Base-by-base conservation (phyloP, 2,113 vertebrate genomes). In the Australoheros scitulus region DNA sequence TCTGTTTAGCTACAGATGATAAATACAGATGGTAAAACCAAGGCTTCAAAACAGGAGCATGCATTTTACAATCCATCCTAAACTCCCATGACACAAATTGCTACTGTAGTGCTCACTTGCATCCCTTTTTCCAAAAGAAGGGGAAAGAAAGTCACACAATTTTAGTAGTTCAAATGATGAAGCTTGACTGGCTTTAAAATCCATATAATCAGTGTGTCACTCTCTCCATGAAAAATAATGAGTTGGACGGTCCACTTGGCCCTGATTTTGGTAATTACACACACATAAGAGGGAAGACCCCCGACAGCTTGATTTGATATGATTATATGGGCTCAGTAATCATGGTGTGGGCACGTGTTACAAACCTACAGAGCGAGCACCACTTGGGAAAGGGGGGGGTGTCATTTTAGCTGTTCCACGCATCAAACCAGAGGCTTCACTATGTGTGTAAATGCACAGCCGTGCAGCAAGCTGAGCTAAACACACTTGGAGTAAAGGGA, bases 191-290 rank as follows among this genome's bases (percentile, higher is more conserved):
- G 47, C 20, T 34, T 57, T 22, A 20, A 24, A 80, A 15, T 58
- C 59, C n/a, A 22, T 77, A 78, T 81, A 80, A 68, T 80, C 61
- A 55, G 41, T 10, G 32, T 80, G 18, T 76, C n/a, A 15, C 4
- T 6, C 2, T 7, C 0, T 65, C n/a, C 38, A 17, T 6, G 43
- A 3, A 24, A 20, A 2, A 34, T 34, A 7, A 34, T 3, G 26
- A 63, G 64, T 18, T 15, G 20, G 43, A 77, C 20, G 11, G 41
- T 60, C 55, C 77, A 70, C 60, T 26, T 36, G 9, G 17, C 60
- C 10, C 38, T 38, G 64, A 34, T 79, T 68, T 57, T 20, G 20
- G 52, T 58, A 68, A 80, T 80, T 61, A 47, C 4, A 24, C 4
- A 24, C 17, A 52, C 38, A 13, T 78, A 61, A 26, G 65, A 17